Percentiles rank a stretch among this genome's conserved stretches.
Evolutionary conservation across 2,113 vertebrate genomes (phyloP).

Genomic region (Xenus cinereus): DNA sequence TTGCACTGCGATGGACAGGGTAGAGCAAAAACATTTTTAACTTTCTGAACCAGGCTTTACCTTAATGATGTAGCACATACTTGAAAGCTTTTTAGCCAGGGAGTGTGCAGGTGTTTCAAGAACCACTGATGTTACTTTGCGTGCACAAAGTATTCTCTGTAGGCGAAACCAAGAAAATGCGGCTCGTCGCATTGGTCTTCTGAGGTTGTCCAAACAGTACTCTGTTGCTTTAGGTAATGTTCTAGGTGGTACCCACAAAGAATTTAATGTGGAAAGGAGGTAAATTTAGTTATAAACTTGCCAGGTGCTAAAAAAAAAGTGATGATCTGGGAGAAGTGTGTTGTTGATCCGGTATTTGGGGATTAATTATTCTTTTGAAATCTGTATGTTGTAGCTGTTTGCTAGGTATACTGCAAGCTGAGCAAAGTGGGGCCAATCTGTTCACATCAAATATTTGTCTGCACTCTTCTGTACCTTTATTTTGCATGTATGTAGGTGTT

Average conservation of each 20-base stretch:
- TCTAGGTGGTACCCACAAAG: not conserved
- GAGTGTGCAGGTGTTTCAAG: not conserved
- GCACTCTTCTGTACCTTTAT: not conserved
- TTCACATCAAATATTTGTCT: conserved; percentile 49
- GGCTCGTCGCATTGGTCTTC: not conserved
- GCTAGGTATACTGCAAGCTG: conserved; percentile 7
- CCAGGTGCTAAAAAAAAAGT: not conserved
- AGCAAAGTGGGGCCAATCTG: not conserved
- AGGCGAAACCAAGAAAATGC: not conserved
- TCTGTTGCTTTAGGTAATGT: not conserved
- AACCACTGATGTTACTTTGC: not conserved
- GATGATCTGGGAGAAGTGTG: not conserved
- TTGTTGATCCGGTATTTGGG: not conserved
- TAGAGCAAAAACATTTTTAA: not conserved
- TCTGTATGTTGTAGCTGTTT: not conserved
- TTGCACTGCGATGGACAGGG: not conserved
- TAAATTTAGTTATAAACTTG: not conserved
- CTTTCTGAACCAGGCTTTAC: not conserved
- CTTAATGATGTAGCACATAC: not conserved
- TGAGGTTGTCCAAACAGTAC: not conserved
- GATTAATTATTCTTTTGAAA: conserved; percentile 1
- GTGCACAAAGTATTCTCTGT: not conserved
- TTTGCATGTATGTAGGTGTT: conserved; percentile 12
- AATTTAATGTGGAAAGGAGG: not conserved
- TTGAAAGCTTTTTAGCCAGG: not conserved